Percentiles rank a stretch among this genome's conserved stretches.
phyloP scores from a whole-genome alignment of 2,113 vertebrate species.

The Corydoras maculifer region DNA sequence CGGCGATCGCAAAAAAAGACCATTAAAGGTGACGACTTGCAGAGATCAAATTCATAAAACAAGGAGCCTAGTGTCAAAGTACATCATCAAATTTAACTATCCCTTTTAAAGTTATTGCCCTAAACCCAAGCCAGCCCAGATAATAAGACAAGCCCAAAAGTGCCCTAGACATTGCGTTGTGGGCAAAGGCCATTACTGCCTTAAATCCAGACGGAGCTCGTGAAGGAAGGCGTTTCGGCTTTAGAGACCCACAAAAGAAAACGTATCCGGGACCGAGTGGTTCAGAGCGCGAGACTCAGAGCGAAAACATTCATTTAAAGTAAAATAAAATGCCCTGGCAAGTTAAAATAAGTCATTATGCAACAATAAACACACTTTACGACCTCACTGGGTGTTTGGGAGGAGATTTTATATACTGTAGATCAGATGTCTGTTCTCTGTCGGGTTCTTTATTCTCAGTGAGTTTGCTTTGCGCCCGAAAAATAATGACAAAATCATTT shows the following conservation, averaged over 20 bases:
- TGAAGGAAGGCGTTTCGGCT: conserved; percentile 8
- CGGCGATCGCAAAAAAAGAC: conserved; percentile 39
- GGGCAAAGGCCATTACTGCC: conserved; percentile 15
- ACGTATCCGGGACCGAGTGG: too few species aligned
- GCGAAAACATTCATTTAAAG: too few species aligned
- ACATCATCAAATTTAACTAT: conserved; percentile 54
- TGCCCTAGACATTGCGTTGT: conserved; percentile 16
- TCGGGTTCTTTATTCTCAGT: too few species aligned
- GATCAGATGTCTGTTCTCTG: too few species aligned
- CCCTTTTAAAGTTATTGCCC: conserved; percentile 47
- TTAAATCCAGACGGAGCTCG: conserved; percentile 15
- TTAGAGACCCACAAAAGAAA: conserved; percentile 1
- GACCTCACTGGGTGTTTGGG: too few species aligned
- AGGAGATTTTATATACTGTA: too few species aligned
- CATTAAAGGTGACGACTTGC: conserved; percentile 43
- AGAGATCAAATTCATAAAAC: conserved; percentile 51
- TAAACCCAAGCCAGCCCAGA: conserved; percentile 44
- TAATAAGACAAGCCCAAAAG: conserved; percentile 32
- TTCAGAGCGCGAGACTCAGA: too few species aligned
- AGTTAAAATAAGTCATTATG: too few species aligned
- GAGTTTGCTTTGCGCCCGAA: too few species aligned
- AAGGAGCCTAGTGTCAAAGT: conserved; percentile 40
- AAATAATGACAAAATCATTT: too few species aligned
- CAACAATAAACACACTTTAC: too few species aligned
- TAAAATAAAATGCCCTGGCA: too few species aligned